Evolutionary conservation across 2,797 vertebrate species (phyloP).

Genomic region (Neosilurus hyrtlii): DNA sequence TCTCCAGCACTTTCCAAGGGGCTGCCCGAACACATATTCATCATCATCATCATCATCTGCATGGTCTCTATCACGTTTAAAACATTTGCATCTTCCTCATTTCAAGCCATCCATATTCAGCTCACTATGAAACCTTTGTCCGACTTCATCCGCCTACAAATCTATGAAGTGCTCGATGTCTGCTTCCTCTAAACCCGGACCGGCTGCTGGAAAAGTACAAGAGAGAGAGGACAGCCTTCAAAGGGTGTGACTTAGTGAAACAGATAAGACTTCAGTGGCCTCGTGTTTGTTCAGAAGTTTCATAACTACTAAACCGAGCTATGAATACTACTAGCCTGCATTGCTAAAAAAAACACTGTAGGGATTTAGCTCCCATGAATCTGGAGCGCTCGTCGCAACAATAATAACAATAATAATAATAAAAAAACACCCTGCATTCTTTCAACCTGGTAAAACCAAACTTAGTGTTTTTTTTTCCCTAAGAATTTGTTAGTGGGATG

Average conservation of each 20-base stretch:
- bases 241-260: not conserved
- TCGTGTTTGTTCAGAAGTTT: not conserved
- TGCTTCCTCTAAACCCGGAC: not conserved
- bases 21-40: not conserved
- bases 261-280: not conserved
- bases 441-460: not conserved
- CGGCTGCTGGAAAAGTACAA: not conserved
- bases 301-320: not conserved
- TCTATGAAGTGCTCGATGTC: not conserved
- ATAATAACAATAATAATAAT: too few relatives aligned
- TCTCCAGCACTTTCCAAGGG: not conserved
- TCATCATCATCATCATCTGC: not conserved
- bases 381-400: not conserved
- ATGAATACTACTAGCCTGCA: slow-evolving; percentile 2
- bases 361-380: not conserved
- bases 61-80: not conserved
- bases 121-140: not conserved
- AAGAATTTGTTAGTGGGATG: not conserved
- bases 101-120: not conserved
- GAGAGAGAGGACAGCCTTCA: not conserved
- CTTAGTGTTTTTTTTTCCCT: too few relatives aligned
- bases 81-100: not conserved
- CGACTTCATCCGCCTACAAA: not conserved
- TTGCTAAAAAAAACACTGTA: not conserved
- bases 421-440: not conserved